These are phyloP conservation scores for Calycopis cecrops DNA, from an alignment of 1,140 invertebrate species.

Conservation along the genomic window DNA sequence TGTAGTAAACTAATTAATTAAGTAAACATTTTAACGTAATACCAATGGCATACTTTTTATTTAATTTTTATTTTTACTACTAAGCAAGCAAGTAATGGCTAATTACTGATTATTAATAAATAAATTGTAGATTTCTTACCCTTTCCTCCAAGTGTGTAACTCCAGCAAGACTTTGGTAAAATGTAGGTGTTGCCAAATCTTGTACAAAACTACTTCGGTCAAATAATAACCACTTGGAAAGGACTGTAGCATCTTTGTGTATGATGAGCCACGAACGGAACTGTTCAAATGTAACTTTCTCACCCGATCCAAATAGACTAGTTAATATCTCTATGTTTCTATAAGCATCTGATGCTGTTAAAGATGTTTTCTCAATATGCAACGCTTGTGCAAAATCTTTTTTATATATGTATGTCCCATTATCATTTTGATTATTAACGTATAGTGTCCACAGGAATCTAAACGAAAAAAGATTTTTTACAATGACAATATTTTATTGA, in stretches of 20 bases:
- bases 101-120: background rate
- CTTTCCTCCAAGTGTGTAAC: slow-evolving; percentile 88
- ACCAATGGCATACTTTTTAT: no score
- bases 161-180: slow-evolving; percentile 93
- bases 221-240: slow-evolving; percentile 87
- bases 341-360: slow-evolving; percentile 42
- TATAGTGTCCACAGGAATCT: slow-evolving; percentile 91
- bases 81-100: no score
- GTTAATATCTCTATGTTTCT: slow-evolving; percentile 64
- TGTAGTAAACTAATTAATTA: no score
- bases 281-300: slow-evolving; percentile 81
- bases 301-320: slow-evolving; percentile 74
- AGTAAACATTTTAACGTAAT: no score
- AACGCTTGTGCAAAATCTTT: slow-evolving; percentile 84
- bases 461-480: slow-evolving; percentile 28
- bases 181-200: slow-evolving; percentile 91
- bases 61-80: no score
- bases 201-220: slow-evolving; percentile 84
- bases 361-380: slow-evolving; percentile 74
- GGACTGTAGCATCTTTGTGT: slow-evolving; percentile 84
- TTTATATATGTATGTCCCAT: slow-evolving; percentile 83
- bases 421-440: slow-evolving; percentile 88
- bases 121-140: slow-evolving; percentile 71
- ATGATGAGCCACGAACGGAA: slow-evolving; percentile 83
- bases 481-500: no score